phyloP scores from a whole-genome alignment of 2,888 invertebrate species.

The Serripes groenlandicus region DNA sequence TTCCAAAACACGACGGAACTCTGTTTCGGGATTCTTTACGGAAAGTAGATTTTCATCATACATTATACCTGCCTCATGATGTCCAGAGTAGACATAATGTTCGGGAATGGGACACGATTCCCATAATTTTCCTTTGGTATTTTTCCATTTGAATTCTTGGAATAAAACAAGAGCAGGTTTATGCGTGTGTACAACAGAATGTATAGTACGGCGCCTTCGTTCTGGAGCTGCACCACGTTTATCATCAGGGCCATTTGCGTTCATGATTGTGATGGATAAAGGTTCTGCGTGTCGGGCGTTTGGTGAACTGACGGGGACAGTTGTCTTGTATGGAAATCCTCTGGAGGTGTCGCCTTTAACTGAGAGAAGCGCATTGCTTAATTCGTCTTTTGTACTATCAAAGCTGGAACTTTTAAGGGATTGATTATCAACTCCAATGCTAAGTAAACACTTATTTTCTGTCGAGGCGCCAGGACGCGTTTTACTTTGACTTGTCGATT shows the following conservation, averaged over 20 bases:
- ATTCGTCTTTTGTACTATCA: too few relatives aligned
- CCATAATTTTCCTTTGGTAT: conserved; percentile 48
- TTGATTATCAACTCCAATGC: too few relatives aligned
- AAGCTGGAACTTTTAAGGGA: too few relatives aligned
- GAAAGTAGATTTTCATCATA: conserved; percentile 14
- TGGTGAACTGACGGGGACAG: too few relatives aligned
- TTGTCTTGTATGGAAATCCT: too few relatives aligned
- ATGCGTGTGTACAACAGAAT: conserved; percentile 18
- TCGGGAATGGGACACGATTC: conserved; percentile 34
- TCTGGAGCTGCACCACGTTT: conserved; percentile 13
- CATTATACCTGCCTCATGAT: conserved; percentile 51
- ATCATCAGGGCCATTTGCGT: conserved; percentile 34
- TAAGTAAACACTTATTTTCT: too few relatives aligned
- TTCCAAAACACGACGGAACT: conserved; percentile 28
- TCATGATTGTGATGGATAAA: conserved; percentile 44
- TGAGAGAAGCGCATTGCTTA: too few relatives aligned
- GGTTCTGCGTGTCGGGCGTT: too few relatives aligned
- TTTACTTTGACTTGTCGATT: too few relatives aligned
- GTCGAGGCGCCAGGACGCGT: too few relatives aligned
- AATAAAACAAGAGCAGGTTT: conserved; percentile 45
- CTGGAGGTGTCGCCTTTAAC: too few relatives aligned
- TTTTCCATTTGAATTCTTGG: conserved; percentile 53
- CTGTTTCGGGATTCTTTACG: conserved; percentile 24
- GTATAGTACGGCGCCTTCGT: conserved; percentile 44
- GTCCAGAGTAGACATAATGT: conserved; percentile 36